phyloP scores from a whole-genome alignment of 2,888 invertebrate genomes.

The Cataglyphis albicans region DNA sequence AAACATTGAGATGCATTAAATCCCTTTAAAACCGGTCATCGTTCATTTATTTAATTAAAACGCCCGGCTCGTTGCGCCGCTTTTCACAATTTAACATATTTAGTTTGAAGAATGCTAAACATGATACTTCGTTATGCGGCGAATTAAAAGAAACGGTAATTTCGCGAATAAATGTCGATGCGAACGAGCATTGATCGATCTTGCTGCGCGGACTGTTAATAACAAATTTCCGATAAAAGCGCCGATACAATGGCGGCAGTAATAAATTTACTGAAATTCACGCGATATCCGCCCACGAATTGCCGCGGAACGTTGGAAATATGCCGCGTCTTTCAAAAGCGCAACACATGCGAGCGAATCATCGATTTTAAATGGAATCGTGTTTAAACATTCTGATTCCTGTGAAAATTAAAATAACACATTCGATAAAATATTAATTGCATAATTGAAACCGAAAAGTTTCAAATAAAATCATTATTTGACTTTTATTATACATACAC shows the following conservation, averaged over 20 bases:
- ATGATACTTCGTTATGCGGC: constrained; percentile 35
- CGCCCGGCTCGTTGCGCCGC: constrained; percentile 53
- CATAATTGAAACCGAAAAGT: constrained; percentile 35
- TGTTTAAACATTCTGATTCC: constrained; percentile 48
- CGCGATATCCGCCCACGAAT: constrained; percentile 41
- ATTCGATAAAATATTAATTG: constrained; percentile 51
- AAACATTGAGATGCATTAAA: constrained; percentile 68
- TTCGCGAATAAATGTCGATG: constrained; percentile 54
- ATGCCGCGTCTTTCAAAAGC: constrained; percentile 51
- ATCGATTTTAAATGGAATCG: constrained; percentile 50
- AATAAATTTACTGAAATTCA: constrained; percentile 55
- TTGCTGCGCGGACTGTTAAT: constrained; percentile 44
- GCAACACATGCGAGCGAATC: constrained; percentile 37
- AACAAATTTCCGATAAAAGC: constrained; percentile 57
- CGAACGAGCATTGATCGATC: constrained; percentile 43
- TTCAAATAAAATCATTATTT: constrained; percentile 42
- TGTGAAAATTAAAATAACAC: constrained; percentile 48
- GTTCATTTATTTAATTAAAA: constrained; percentile 74
- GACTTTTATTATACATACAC: constrained; percentile 19
- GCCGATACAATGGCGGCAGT: constrained; percentile 51
- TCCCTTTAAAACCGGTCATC: constrained; percentile 67
- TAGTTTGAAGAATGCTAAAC: constrained; percentile 62
- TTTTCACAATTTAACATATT: constrained; percentile 65
- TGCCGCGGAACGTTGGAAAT: constrained; percentile 30
- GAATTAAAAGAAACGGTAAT: constrained; percentile 54